These are phyloP conservation scores for Eutrigla gurnardus DNA, from an alignment of 2,797 vertebrate genomes.

Conservation along the genomic window DNA sequence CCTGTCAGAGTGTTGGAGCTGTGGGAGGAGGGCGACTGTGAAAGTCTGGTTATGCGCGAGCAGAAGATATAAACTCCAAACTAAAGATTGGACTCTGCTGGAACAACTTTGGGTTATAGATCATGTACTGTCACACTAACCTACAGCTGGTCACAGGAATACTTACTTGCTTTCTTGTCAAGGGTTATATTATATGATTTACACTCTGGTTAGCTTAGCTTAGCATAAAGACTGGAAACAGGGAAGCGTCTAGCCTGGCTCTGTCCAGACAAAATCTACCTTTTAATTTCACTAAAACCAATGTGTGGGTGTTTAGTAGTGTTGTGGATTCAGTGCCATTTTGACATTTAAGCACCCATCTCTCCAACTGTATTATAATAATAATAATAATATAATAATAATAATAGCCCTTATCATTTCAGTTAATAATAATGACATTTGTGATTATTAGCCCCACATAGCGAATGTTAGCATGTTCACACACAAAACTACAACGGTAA, in stretches of 20 bases:
- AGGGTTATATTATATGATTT: background rate
- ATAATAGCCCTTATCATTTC: too few species aligned
- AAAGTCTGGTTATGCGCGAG: slow-evolving; percentile 29
- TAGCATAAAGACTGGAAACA: background rate
- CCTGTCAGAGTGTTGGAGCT: slow-evolving; percentile 25
- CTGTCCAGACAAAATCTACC: background rate
- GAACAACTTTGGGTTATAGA: background rate
- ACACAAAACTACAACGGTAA: background rate
- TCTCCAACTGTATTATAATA: too few species aligned
- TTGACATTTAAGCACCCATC: too few species aligned
- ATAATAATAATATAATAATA: too few species aligned
- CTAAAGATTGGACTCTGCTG: too few species aligned
- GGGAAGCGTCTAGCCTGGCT: background rate
- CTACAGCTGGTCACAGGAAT: background rate
- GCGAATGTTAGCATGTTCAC: background rate
- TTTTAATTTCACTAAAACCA: background rate
- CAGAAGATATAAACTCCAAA: background rate
- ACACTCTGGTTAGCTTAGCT: background rate
- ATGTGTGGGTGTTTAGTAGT: background rate
- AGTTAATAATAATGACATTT: too few species aligned
- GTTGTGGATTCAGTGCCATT: too few species aligned
- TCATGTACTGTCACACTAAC: background rate
- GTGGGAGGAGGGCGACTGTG: slow-evolving; percentile 47
- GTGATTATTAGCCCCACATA: background rate
- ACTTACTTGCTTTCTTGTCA: background rate